Percentiles rank a stretch among this genome's conserved stretches.
Evolutionary conservation across 1,140 invertebrate genomes (phyloP).

Genomic region (Apis laboriosa): DNA sequence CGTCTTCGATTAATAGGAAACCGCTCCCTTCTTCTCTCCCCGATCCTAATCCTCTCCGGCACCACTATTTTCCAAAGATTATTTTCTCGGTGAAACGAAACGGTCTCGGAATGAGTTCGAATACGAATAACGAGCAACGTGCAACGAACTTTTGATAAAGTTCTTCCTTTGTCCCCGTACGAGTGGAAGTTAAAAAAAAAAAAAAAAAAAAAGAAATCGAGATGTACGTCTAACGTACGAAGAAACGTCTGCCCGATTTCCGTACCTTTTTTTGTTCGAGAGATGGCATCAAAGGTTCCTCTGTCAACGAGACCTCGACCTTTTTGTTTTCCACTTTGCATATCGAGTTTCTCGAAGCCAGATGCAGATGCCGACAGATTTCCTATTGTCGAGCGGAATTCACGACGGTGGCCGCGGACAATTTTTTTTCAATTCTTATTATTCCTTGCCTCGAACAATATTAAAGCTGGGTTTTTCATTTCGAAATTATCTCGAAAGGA

Average conservation of each 20-base stretch:
- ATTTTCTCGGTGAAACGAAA: no score
- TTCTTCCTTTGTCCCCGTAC: no score
- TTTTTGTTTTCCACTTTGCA: slow-evolving; percentile 55
- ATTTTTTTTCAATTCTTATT: background rate
- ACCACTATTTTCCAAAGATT: no score
- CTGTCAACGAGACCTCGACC: slow-evolving; percentile 23
- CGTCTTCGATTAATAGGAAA: slow-evolving; percentile 20
- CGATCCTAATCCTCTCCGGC: background rate
- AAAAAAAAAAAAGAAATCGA: slow-evolving; percentile 15
- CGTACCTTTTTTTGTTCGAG: slow-evolving; percentile 14
- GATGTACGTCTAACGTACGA: slow-evolving; percentile 22
- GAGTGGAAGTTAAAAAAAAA: no score
- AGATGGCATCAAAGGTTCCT: slow-evolving; percentile 38
- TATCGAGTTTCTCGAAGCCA: slow-evolving; percentile 54
- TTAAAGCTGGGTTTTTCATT: slow-evolving; percentile 43
- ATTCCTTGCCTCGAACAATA: no score
- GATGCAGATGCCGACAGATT: slow-evolving; percentile 38
- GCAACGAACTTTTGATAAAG: no score
- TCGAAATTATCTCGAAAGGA: slow-evolving; percentile 61
- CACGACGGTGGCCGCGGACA: background rate
- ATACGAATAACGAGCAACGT: no score
- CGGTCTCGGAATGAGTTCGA: no score
- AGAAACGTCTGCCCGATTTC: slow-evolving; percentile 21
- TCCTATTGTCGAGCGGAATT: slow-evolving; percentile 25
- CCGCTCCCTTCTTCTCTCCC: no score